phyloP scores from a whole-genome alignment of 1,140 invertebrate genomes.

The Pachypsylla venusta region DNA sequence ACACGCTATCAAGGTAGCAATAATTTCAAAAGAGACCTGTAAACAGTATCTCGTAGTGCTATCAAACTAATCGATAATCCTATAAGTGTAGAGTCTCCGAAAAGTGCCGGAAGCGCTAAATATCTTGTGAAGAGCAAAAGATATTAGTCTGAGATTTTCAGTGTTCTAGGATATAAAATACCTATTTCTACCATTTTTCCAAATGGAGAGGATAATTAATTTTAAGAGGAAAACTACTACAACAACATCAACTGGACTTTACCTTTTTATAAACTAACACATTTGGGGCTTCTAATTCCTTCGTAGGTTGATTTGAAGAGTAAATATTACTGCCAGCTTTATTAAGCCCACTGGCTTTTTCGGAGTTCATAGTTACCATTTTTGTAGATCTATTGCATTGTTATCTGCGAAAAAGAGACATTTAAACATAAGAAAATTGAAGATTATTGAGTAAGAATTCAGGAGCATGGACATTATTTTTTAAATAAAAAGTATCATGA shows the following conservation, averaged over 20 bases:
- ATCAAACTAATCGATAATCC: too few species aligned
- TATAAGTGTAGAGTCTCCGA: neutral
- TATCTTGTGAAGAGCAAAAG: neutral
- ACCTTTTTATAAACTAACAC: slow-evolving; percentile 47
- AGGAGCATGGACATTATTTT: too few species aligned
- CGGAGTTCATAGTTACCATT: slow-evolving; percentile 39
- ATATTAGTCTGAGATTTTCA: neutral
- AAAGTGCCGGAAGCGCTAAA: neutral
- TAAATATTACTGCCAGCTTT: slow-evolving; percentile 17
- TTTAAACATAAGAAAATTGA: too few species aligned
- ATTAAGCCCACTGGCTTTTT: slow-evolving; percentile 32
- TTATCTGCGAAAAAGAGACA: too few species aligned
- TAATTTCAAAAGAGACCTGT: neutral
- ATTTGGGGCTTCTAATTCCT: slow-evolving; percentile 39
- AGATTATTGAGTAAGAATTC: too few species aligned
- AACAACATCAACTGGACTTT: too few species aligned
- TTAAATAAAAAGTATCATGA: too few species aligned
- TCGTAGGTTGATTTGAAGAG: slow-evolving; percentile 23
- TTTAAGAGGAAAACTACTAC: too few species aligned
- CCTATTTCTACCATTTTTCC: neutral
- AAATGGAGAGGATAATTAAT: neutral
- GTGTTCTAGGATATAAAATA: too few species aligned
- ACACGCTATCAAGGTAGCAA: neutral
- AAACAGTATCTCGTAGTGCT: too few species aligned
- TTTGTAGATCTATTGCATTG: too few species aligned